phyloP scores from a whole-genome alignment of 2,113 vertebrate genomes.

The Cyphomyrus discorhynchus region DNA sequence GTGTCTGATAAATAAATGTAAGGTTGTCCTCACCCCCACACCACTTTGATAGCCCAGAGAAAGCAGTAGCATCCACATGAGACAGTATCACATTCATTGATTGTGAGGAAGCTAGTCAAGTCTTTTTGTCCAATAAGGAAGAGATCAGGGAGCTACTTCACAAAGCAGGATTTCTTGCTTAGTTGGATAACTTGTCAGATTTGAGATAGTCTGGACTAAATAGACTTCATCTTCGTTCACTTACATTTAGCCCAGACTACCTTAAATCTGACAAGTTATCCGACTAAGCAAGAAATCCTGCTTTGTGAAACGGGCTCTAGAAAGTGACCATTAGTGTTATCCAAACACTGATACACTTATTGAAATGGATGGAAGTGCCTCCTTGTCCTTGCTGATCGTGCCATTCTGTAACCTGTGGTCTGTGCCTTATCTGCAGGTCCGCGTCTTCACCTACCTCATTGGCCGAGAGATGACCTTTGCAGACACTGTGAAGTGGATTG shows the following conservation, averaged over 20 bases:
- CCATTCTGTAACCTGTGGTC: not conserved
- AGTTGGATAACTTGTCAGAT: not conserved
- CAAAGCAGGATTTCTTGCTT: not conserved
- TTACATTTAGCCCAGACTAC: not conserved
- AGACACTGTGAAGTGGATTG: slow-evolving; percentile 84
- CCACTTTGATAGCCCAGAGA: not conserved
- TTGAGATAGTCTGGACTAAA: not conserved
- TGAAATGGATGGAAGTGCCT: not conserved
- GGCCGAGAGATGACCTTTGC: slow-evolving; percentile 89
- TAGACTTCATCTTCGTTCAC: not conserved
- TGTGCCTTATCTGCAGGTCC: slow-evolving; percentile 62
- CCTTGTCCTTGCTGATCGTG: not conserved
- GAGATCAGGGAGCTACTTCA: not conserved
- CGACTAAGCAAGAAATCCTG: not conserved
- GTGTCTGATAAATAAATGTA: not conserved
- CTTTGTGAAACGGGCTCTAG: not conserved
- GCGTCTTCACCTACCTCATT: slow-evolving; percentile 92
- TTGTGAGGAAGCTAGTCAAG: not conserved
- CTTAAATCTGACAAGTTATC: not conserved
- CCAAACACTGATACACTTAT: not conserved
- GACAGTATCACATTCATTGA: not conserved
- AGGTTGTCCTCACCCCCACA: not conserved
- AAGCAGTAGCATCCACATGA: not conserved
- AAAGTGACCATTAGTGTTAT: not conserved
- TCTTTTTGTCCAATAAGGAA: not conserved